These are phyloP conservation scores for Chorisops tibialis DNA, from an alignment of 2,888 invertebrate genomes.

Conservation along the genomic window DNA sequence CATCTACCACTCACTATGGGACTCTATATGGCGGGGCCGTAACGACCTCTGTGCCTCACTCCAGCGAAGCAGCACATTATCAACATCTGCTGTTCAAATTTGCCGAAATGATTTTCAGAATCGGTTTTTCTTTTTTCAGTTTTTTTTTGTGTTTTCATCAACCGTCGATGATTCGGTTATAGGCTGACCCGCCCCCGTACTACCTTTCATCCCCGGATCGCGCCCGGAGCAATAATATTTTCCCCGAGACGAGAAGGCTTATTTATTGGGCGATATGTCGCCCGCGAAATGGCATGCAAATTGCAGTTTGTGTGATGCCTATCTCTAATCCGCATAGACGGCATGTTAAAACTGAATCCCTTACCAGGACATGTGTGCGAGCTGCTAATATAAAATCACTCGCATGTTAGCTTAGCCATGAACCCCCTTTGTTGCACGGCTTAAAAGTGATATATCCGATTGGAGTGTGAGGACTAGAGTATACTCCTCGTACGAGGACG, in stretches of 20 bases:
- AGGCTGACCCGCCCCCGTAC: not conserved
- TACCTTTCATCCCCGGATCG: not conserved
- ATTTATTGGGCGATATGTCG: constrained; percentile 26
- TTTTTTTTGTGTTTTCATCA: not conserved
- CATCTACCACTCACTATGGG: too few species aligned
- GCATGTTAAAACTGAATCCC: not conserved
- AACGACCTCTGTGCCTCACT: too few species aligned
- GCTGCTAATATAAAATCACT: constrained; percentile 6
- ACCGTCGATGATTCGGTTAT: not conserved
- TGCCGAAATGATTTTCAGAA: constrained; percentile 25
- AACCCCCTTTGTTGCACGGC: too few species aligned
- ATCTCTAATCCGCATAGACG: not conserved
- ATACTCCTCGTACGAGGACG: too few species aligned
- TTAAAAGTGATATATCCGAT: too few species aligned
- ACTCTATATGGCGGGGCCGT: too few species aligned
- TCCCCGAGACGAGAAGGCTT: constrained; percentile 21
- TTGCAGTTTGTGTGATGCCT: constrained; percentile 28
- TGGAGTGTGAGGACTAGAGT: too few species aligned
- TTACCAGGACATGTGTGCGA: constrained; percentile 5
- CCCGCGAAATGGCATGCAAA: constrained; percentile 32
- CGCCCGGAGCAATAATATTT: constrained; percentile 7
- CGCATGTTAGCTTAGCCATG: constrained; percentile 12
- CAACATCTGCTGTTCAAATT: constrained; percentile 34
- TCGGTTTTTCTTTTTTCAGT: not conserved
- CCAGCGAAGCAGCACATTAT: constrained; percentile 22